These are phyloP conservation scores for Phengaris arion DNA, from an alignment of 2,888 invertebrate species.

Conservation along the genomic window DNA sequence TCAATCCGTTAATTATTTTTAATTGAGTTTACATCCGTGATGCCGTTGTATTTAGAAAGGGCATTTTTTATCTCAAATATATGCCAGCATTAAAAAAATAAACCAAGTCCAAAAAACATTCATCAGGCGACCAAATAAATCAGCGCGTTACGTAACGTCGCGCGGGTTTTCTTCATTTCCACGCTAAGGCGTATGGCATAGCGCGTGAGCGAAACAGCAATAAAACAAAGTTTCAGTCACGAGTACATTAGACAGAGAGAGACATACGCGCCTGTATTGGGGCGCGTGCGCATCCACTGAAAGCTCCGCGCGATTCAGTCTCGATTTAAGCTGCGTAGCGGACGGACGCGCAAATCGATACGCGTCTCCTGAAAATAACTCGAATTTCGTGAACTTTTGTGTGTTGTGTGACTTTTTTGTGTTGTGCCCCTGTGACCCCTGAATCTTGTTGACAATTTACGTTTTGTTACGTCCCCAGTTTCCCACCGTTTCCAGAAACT, in stretches of 20 bases:
- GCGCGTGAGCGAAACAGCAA: slow-evolving; percentile 46
- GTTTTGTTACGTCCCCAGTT: slow-evolving; percentile 50
- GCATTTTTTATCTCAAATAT: slow-evolving; percentile 29
- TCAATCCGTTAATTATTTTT: slow-evolving; percentile 30
- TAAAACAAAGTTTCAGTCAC: slow-evolving; percentile 41
- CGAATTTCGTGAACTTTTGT: slow-evolving; percentile 50
- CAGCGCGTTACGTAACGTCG: slow-evolving; percentile 63
- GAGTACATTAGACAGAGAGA: slow-evolving; percentile 49
- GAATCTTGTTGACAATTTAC: slow-evolving; percentile 38
- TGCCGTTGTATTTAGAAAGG: slow-evolving; percentile 18
- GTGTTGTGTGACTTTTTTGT: slow-evolving; percentile 56
- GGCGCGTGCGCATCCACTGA: slow-evolving; percentile 69
- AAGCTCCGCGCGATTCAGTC: slow-evolving; percentile 67
- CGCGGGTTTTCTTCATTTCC: slow-evolving; percentile 67
- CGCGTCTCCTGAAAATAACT: slow-evolving; percentile 45
- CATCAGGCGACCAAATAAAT: slow-evolving; percentile 69
- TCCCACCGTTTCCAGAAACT: slow-evolving; percentile 58
- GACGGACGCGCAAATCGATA: slow-evolving; percentile 45
- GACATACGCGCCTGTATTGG: slow-evolving; percentile 35
- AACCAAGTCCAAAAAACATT: slow-evolving; percentile 62
- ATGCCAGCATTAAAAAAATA: slow-evolving; percentile 61
- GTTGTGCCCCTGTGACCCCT: slow-evolving; percentile 45
- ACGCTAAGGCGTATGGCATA: slow-evolving; percentile 48
- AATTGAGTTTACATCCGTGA: slow-evolving; percentile 29
- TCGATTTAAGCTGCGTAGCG: slow-evolving; percentile 57